Base-by-base conservation (phyloP, 2,797 vertebrate species). In the Myoxocephalus aenaeus region DNA sequence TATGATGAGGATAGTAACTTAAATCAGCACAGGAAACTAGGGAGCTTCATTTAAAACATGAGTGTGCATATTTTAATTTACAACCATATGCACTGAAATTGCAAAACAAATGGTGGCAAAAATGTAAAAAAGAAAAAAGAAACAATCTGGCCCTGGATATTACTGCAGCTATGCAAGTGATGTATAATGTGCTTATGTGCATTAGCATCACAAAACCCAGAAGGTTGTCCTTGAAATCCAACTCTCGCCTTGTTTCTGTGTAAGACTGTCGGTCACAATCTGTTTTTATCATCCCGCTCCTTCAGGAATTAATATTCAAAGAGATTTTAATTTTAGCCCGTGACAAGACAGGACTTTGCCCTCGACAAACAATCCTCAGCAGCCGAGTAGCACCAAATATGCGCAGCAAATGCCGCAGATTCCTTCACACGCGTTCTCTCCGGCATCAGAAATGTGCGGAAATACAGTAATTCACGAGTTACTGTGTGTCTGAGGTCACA, bases 401-500 rank as follows among this genome's bases (percentile, higher is more conserved):
- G 36, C 66, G 36, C 8, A 27, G 65, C 10, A 51, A 50, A 84
- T 40, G 12, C 9, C 18, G 2, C 12, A 56, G 34, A 65, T 46
- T 51, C 44, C 36, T 44, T 63, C 58, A 58, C 4, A 56, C 15
- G 3, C 44, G 27, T 69, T 70, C 57, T 46, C 5, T 3, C 25
- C 38, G 36, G 18, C 65, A 69, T 63, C 6, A 36, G 27, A 61
- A 76, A 58, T 48, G 32, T 65, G 53, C 22, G 42, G 34, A 34
- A 48, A 36, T 59, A 48, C 53, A 67, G 54, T 67, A 54, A 84
- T 70, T 87, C 56, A 56, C 62, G 15, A 27, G 57, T 73, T 72
- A 69, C 32, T 72, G 64, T 71, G 64, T 50, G 38, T 77, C 48
- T 70, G 13, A 79, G 79, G 80, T 88, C 80, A 63, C 67, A 62